A percentile compares a stretch with the other conserved stretches of the same genome.
phyloP scores from a whole-genome alignment of 2,888 invertebrate species.

The Corythucha ciliata region DNA sequence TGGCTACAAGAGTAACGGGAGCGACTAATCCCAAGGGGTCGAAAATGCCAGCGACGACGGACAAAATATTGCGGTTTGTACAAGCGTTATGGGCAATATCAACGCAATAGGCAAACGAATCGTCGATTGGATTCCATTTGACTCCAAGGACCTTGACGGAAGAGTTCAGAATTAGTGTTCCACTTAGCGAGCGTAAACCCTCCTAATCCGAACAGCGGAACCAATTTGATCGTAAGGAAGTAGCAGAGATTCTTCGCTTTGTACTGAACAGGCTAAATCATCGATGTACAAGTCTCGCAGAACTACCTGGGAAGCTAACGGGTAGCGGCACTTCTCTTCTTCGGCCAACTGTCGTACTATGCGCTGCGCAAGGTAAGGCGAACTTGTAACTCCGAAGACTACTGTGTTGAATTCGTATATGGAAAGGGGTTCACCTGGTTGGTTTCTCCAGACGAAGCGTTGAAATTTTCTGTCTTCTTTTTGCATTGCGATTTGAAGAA shows the following conservation, averaged over 20 bases:
- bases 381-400: conserved; percentile 1
- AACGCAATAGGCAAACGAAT: no score
- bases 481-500: neutral
- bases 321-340: neutral
- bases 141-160: no score
- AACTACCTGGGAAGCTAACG: neutral
- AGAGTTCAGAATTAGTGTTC: conserved; percentile 10
- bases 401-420: neutral
- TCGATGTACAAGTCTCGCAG: conserved; percentile 11
- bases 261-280: conserved; percentile 15
- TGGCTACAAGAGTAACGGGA: no score
- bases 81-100: no score
- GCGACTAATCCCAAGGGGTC: no score
- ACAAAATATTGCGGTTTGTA: no score
- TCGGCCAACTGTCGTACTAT: neutral
- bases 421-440: neutral
- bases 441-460: neutral
- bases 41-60: no score
- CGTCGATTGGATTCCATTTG: no score
- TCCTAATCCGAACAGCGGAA: conserved; percentile 8
- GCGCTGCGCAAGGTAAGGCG: conserved; percentile 10
- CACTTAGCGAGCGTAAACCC: conserved; percentile 21
- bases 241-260: conserved; percentile 1
- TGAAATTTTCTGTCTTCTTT: conserved; percentile 5
- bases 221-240: conserved; percentile 3